Evolutionary conservation across 2,888 invertebrate species (phyloP).

Genomic region (Deilephila elpenor): DNA sequence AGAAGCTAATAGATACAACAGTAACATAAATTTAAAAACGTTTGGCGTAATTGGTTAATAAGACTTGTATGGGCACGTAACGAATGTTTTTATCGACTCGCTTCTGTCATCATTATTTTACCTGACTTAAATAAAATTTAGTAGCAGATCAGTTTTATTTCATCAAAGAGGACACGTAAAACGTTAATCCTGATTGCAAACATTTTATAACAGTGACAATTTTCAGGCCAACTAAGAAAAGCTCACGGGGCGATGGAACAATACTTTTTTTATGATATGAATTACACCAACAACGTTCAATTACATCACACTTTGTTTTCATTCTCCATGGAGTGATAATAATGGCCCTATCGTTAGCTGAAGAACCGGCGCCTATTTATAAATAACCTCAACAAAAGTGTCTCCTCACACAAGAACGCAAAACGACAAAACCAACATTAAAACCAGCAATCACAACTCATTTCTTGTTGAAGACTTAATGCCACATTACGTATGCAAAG

Average conservation of each 20-base stretch:
- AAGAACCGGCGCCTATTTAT: not conserved
- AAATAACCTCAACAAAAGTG: not conserved
- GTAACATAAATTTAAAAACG: conserved; percentile 8
- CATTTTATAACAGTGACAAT: too few species aligned
- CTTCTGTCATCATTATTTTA: too few species aligned
- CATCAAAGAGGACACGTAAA: not conserved
- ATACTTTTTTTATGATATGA: too few species aligned
- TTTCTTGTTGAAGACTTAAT: conserved; percentile 8
- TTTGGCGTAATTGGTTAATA: not conserved
- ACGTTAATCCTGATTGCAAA: not conserved
- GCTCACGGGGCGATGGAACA: too few species aligned
- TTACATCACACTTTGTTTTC: too few species aligned
- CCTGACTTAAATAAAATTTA: too few species aligned
- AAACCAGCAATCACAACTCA: not conserved
- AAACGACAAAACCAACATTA: not conserved
- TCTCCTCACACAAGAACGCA: not conserved
- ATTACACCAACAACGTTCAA: too few species aligned
- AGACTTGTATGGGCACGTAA: not conserved
- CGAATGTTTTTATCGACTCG: not conserved
- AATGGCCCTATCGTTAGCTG: too few species aligned
- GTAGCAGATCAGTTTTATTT: too few species aligned
- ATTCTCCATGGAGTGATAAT: too few species aligned
- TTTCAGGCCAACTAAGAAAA: too few species aligned
- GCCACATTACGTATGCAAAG: not conserved
- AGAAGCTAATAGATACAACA: conserved; percentile 8